These are phyloP conservation scores for Caloenas nicobarica DNA, from an alignment of 2,113 vertebrate species.

Conservation along the genomic window DNA sequence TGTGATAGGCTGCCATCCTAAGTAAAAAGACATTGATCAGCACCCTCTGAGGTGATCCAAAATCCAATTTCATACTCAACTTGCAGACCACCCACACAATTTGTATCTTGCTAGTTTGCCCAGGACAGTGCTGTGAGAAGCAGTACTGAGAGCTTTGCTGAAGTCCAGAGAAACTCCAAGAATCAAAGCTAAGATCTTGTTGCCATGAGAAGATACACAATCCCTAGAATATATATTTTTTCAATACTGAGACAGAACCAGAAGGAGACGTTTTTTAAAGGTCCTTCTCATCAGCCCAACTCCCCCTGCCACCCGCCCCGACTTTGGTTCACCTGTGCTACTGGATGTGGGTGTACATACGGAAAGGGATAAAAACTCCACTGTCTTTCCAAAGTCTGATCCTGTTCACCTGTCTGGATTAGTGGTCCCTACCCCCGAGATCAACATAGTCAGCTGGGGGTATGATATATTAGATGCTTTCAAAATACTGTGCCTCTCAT, in stretches of 20 bases:
- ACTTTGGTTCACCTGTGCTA: not conserved
- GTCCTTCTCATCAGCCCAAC: not conserved
- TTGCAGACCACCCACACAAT: not conserved
- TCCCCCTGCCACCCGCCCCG: rapidly evolving
- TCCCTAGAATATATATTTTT: not conserved
- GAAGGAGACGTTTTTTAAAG: not conserved
- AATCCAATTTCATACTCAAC: not conserved
- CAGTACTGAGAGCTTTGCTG: not conserved
- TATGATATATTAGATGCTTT: not conserved
- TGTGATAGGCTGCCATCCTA: not conserved
- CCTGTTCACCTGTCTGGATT: not conserved
- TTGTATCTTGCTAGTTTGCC: not conserved
- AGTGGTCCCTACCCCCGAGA: not conserved
- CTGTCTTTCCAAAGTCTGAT: not conserved
- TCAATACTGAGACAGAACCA: not conserved
- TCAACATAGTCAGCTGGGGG: not conserved
- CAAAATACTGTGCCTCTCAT: not conserved
- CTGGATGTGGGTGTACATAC: not conserved
- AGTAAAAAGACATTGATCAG: not conserved
- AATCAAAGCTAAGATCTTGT: not conserved
- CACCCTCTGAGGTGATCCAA: not conserved
- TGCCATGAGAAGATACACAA: not conserved
- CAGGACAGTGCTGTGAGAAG: not conserved
- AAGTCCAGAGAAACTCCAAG: not conserved
- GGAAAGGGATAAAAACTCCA: not conserved